Evolutionary conservation across 2,888 invertebrate species (phyloP).

Genomic region (Mesoligia furuncula): DNA sequence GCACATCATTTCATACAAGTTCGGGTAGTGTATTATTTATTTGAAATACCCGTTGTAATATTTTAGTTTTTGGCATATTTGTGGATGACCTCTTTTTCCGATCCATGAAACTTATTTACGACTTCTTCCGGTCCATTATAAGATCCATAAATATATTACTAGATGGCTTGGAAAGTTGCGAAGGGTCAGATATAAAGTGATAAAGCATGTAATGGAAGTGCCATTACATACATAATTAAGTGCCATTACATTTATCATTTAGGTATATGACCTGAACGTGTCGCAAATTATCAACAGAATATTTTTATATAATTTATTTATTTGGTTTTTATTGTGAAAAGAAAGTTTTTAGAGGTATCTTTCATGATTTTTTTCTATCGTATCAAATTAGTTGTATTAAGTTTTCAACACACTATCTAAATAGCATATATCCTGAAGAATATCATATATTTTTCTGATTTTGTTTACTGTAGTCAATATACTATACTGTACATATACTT

Average conservation of each 20-base stretch:
- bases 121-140: constrained; percentile 18
- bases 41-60: not conserved
- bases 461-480: too few relatives aligned
- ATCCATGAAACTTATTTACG: constrained; percentile 42
- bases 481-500: too few relatives aligned
- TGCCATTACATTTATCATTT: constrained; percentile 19
- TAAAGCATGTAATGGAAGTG: not conserved
- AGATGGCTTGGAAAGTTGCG: constrained; percentile 38
- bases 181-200: constrained; percentile 2
- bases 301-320: not conserved
- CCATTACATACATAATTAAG: not conserved
- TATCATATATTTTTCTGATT: too few relatives aligned
- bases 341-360: too few relatives aligned
- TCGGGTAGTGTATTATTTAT: not conserved
- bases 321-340: too few relatives aligned
- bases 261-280: not conserved
- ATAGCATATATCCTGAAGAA: too few relatives aligned
- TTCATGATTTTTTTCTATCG: too few relatives aligned
- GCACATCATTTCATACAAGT: not conserved
- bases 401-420: too few relatives aligned
- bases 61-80: constrained; percentile 13
- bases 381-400: too few relatives aligned
- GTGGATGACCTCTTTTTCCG: constrained; percentile 18
- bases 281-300: not conserved
- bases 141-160: constrained; percentile 29